phyloP scores from a whole-genome alignment of 2,113 vertebrate genomes.

The Engraulis encrasicolus region DNA sequence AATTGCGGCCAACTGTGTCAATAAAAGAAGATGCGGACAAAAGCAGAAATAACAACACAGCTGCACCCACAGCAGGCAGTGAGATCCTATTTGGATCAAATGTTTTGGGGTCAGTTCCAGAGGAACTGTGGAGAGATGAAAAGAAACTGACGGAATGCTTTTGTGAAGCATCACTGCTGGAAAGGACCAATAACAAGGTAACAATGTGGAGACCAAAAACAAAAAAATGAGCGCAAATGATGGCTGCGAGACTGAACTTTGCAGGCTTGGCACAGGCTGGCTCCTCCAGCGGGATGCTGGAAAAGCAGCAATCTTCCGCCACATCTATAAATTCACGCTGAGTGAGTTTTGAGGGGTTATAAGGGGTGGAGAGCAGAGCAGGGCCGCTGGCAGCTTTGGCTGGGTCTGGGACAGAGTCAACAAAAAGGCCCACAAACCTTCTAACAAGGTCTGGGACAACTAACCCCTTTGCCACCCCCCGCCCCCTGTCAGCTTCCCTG shows the following conservation, averaged over 20 bases:
- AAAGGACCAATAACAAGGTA: background rate
- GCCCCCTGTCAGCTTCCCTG: too few relatives aligned
- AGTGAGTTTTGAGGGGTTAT: conserved; percentile 29
- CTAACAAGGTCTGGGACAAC: too few relatives aligned
- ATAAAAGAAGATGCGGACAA: background rate
- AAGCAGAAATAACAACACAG: background rate
- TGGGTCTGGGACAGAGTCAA: too few relatives aligned
- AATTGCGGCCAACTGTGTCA: background rate
- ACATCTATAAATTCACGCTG: conserved; percentile 59
- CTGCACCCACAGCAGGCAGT: background rate
- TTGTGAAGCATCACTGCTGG: background rate
- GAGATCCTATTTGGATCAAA: too few relatives aligned
- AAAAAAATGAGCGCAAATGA: background rate
- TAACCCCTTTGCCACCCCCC: too few relatives aligned
- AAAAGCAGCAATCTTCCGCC: conserved; percentile 66
- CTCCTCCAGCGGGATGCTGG: conserved; percentile 49
- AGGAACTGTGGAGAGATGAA: background rate
- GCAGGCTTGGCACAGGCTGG: conserved; percentile 28
- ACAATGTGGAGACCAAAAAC: conserved; percentile 49
- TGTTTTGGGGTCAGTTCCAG: background rate
- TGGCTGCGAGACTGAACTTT: background rate
- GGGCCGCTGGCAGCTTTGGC: too few relatives aligned
- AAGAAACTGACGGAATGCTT: background rate
- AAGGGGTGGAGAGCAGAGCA: too few relatives aligned
- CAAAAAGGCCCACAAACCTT: too few relatives aligned